Evolutionary conservation across 2,888 invertebrate genomes (phyloP).

Genomic region (Colostygia pectinataria): DNA sequence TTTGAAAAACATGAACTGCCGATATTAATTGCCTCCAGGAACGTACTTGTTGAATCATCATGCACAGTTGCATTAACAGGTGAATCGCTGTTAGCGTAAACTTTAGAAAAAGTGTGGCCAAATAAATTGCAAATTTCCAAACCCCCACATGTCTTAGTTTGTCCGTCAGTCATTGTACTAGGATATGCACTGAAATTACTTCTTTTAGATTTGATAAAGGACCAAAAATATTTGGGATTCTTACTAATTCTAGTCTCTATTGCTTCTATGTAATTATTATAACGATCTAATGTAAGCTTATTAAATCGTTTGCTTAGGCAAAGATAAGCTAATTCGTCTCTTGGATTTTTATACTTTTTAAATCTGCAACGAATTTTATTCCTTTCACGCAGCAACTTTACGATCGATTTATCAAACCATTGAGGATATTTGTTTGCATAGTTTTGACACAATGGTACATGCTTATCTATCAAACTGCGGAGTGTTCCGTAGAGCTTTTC

Average conservation of each 20-base stretch:
- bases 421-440: not conserved
- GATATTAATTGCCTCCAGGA: too few relatives aligned
- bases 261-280: not conserved
- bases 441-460: not conserved
- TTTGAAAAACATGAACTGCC: not conserved
- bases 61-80: not conserved
- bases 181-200: not conserved
- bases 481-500: not conserved
- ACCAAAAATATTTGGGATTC: slow-evolving; percentile 8
- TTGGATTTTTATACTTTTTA: not conserved
- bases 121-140: not conserved
- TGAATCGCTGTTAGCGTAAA: not conserved
- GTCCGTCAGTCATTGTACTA: not conserved
- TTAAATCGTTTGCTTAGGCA: not conserved
- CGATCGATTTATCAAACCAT: not conserved
- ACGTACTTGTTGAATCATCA: not conserved
- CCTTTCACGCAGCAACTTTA: not conserved
- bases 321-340: not conserved
- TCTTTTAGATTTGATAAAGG: slow-evolving; percentile 2
- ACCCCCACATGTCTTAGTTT: not conserved
- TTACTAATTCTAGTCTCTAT: not conserved
- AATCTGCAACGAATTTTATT: not conserved
- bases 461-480: not conserved
- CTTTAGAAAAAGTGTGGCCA: not conserved
- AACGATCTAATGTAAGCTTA: not conserved